Conservation (phyloP, 2,113 vertebrate genomes). For the Camelus bactrianus region DNA sequence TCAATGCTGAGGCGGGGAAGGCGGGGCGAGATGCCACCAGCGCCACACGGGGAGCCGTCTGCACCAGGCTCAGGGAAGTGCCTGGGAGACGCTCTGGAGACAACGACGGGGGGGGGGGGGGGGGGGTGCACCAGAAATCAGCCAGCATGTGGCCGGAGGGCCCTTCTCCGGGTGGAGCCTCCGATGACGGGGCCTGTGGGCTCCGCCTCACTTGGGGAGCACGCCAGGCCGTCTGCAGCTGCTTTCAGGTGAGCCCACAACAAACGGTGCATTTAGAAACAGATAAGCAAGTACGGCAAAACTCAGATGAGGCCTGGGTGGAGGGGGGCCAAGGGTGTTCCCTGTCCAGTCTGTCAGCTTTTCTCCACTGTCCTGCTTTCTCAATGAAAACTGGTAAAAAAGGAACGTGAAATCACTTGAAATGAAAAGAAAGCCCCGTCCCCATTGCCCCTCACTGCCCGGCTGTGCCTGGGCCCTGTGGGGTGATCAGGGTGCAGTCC, state of each 20-base stretch:
- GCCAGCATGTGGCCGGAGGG: accelerated
- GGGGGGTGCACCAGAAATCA: accelerated
- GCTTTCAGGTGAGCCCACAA: neutral
- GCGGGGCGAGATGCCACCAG: neutral
- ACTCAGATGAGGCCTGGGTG: accelerated
- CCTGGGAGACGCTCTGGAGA: neutral
- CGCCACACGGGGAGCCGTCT: neutral
- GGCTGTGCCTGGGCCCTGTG: neutral
- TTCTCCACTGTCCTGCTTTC: neutral
- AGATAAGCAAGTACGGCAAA: neutral
- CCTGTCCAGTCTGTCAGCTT: accelerated
- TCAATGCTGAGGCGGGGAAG: accelerated
- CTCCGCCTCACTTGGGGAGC: accelerated
- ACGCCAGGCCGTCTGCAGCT: neutral
- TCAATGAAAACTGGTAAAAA: neutral
- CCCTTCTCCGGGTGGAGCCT: too few species aligned
- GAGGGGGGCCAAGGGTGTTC: accelerated
- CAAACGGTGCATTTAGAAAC: accelerated
- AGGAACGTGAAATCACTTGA: neutral
- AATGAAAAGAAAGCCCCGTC: neutral
- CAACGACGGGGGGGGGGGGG: too few species aligned
- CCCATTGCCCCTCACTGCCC: neutral
- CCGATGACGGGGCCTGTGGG: neutral
- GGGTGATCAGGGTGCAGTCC: neutral
- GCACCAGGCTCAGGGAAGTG: neutral